These are phyloP conservation scores for Sarcophaga peregrina DNA, from an alignment of 1,140 invertebrate species.

Conservation along the genomic window DNA sequence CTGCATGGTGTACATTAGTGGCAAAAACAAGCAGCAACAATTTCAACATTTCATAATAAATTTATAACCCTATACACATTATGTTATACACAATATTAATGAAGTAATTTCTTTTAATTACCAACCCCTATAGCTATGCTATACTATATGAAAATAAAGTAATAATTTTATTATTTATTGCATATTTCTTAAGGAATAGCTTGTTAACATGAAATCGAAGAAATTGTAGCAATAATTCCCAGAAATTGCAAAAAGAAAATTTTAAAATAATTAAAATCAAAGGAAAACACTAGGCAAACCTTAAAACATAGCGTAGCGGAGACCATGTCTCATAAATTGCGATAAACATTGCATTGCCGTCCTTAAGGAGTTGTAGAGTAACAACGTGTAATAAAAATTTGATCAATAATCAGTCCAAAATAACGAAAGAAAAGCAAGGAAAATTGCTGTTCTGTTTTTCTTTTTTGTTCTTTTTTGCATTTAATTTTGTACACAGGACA, in stretches of 20 bases:
- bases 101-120: constrained; percentile 36
- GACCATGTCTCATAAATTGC: constrained; percentile 32
- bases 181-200: constrained; percentile 12
- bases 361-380: too few species aligned
- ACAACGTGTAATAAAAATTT: constrained; percentile 33
- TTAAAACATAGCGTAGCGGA: neutral
- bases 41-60: neutral
- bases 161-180: constrained; percentile 2
- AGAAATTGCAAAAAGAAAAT: neutral
- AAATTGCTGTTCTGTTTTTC: constrained; percentile 35
- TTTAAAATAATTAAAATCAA: constrained; percentile 22
- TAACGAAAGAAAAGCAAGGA: constrained; percentile 1
- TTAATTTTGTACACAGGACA: neutral
- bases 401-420: constrained; percentile 30
- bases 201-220: constrained; percentile 17
- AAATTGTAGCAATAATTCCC: neutral
- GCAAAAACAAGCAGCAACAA: neutral
- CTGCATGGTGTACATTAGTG: constrained; percentile 7
- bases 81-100: constrained; percentile 29
- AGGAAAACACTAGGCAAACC: neutral
- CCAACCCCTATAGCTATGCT: constrained; percentile 31
- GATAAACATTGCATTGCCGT: neutral
- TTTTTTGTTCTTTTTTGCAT: too few species aligned
- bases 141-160: neutral
- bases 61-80: constrained; percentile 1